These are phyloP conservation scores for Nothura maculosa DNA, from an alignment of 2,797 vertebrate species.

Conservation along the genomic window DNA sequence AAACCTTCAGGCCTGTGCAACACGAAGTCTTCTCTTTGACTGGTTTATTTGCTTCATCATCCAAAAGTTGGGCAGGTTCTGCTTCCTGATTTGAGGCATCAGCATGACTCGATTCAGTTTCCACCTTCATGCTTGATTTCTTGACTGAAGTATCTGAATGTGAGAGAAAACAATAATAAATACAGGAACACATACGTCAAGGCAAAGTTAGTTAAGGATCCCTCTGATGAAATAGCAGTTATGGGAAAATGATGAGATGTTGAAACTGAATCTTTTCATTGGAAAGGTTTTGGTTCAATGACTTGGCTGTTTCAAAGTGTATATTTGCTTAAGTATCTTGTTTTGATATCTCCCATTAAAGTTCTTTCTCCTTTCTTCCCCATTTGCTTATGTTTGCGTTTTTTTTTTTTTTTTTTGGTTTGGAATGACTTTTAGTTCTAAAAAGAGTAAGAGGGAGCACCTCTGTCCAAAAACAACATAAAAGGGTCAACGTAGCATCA, in stretches of 20 bases:
- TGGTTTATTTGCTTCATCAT: neutral
- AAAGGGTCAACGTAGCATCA: neutral
- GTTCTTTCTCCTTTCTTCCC: neutral
- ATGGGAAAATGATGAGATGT: neutral
- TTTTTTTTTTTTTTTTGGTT: rapidly evolving
- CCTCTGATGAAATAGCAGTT: neutral
- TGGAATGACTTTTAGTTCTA: neutral
- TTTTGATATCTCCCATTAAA: neutral
- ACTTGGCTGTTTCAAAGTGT: neutral
- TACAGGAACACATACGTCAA: neutral
- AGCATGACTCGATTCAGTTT: neutral
- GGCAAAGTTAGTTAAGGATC: neutral
- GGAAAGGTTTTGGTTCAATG: neutral
- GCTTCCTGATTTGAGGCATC: slow-evolving; percentile 21
- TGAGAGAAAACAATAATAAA: neutral
- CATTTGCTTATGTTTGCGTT: rapidly evolving
- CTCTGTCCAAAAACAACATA: neutral
- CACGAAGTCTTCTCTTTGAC: slow-evolving; percentile 4
- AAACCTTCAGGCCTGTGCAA: slow-evolving; percentile 76
- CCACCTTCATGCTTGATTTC: neutral
- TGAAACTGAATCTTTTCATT: neutral
- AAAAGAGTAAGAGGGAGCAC: neutral
- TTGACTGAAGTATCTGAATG: slow-evolving; percentile 20
- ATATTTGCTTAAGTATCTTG: neutral
- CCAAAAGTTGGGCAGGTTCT: slow-evolving; percentile 31